Evolutionary conservation across 1,140 invertebrate genomes (phyloP).

Genomic region (Leptopilina clavipes): DNA sequence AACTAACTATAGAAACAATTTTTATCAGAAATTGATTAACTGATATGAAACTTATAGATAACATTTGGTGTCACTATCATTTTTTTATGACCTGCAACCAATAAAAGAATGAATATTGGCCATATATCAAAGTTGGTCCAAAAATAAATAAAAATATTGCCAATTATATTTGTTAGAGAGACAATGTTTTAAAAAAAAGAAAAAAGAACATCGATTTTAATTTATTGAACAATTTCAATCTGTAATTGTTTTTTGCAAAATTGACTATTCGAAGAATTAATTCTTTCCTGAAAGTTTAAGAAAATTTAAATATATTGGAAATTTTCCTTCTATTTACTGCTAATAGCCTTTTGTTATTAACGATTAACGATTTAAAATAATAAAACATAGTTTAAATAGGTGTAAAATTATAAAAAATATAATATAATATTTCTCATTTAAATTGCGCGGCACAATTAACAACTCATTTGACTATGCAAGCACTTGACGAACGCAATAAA

Average conservation of each 20-base stretch:
- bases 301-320: too few relatives aligned
- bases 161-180: too few relatives aligned
- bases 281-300: too few relatives aligned
- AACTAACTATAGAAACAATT: too few relatives aligned
- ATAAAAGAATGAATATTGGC: constrained; percentile 10
- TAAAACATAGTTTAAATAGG: neutral
- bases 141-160: neutral
- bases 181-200: too few relatives aligned
- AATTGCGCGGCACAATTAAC: constrained; percentile 34
- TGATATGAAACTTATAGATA: constrained; percentile 12
- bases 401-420: neutral
- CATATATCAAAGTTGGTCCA: neutral
- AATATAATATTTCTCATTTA: constrained; percentile 35
- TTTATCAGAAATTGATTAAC: neutral
- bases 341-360: too few relatives aligned
- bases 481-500: constrained; percentile 12
- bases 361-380: neutral
- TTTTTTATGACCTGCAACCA: neutral
- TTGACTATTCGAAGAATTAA: too few relatives aligned
- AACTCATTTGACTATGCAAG: neutral
- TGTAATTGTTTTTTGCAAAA: too few relatives aligned
- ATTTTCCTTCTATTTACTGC: too few relatives aligned
- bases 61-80: neutral
- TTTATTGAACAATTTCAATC: too few relatives aligned
- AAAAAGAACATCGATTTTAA: too few relatives aligned